phyloP scores from a whole-genome alignment of 2,888 invertebrate genomes.

The Zelleria hepariella region DNA sequence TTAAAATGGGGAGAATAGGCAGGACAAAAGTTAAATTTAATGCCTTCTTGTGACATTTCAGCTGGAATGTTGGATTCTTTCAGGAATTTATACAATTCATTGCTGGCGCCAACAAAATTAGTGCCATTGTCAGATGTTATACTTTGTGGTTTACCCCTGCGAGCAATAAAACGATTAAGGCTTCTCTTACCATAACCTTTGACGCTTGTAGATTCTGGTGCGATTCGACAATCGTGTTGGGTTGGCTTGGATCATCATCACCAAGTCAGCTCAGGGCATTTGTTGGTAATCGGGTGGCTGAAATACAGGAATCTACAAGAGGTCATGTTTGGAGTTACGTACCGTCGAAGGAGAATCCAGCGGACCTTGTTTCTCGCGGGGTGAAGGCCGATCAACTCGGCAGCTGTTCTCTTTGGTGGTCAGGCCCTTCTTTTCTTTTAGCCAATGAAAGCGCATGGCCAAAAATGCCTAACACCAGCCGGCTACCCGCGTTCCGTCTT shows the following conservation, averaged over 20 bases:
- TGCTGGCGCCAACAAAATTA: too few species aligned
- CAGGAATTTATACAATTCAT: too few species aligned
- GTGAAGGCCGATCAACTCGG: conserved; percentile 9
- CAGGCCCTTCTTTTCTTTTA: conserved; percentile 8
- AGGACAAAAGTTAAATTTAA: too few species aligned
- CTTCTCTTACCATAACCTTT: background rate
- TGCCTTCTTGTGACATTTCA: too few species aligned
- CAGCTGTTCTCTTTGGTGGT: conserved; percentile 12
- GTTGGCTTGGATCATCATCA: conserved; percentile 18
- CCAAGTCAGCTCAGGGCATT: conserved; percentile 13
- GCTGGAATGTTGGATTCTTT: too few species aligned
- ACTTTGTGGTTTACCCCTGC: too few species aligned
- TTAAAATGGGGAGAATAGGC: too few species aligned
- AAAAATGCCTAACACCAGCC: background rate
- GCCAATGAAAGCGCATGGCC: background rate
- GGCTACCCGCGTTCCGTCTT: too few species aligned
- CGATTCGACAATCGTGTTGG: conserved; percentile 20
- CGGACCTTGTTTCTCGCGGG: conserved; percentile 15
- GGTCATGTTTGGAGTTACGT: conserved; percentile 12
- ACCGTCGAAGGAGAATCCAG: conserved; percentile 12
- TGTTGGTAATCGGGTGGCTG: conserved; percentile 10
- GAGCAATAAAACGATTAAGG: too few species aligned
- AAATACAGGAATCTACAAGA: conserved; percentile 10
- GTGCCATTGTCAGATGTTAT: too few species aligned
- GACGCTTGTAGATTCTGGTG: conserved; percentile 15